Evolutionary conservation across 2,797 vertebrate species (phyloP).

Genomic region (Rhinella marina): DNA sequence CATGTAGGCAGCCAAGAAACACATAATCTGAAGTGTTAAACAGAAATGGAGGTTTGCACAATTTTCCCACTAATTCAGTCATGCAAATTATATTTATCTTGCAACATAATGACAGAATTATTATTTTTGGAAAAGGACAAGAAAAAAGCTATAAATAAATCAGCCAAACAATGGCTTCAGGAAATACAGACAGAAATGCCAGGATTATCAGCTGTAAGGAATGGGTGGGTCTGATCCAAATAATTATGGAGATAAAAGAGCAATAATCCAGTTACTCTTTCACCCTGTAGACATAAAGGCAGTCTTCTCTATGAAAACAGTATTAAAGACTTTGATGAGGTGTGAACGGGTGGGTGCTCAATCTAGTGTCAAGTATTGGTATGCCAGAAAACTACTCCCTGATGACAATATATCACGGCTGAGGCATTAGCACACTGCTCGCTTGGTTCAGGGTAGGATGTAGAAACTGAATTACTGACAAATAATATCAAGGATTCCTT

Average conservation of each 20-base stretch:
- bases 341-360: slow-evolving; percentile 37
- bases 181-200: slow-evolving; percentile 16
- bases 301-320: slow-evolving; percentile 18
- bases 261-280: slow-evolving; percentile 26
- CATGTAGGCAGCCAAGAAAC: not conserved
- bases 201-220: slow-evolving; percentile 23
- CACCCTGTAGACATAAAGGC: slow-evolving; percentile 18
- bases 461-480: not conserved
- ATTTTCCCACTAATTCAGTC: not conserved
- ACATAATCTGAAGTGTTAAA: not conserved
- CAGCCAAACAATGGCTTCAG: slow-evolving; percentile 13
- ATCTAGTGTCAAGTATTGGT: not conserved
- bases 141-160: not conserved
- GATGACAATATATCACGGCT: not conserved
- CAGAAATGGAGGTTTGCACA: not conserved
- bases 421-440: not conserved
- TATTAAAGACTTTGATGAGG: slow-evolving; percentile 21
- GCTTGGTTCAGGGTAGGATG: not conserved
- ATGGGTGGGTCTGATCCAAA: slow-evolving; percentile 30
- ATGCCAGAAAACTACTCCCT: slow-evolving; percentile 12
- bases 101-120: not conserved
- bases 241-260: slow-evolving; percentile 44
- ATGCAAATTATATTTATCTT: not conserved
- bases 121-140: not conserved
- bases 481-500: not conserved